Evolutionary conservation across 2,113 vertebrate genomes (phyloP).

Genomic region (Pygathrix nemaeus): DNA sequence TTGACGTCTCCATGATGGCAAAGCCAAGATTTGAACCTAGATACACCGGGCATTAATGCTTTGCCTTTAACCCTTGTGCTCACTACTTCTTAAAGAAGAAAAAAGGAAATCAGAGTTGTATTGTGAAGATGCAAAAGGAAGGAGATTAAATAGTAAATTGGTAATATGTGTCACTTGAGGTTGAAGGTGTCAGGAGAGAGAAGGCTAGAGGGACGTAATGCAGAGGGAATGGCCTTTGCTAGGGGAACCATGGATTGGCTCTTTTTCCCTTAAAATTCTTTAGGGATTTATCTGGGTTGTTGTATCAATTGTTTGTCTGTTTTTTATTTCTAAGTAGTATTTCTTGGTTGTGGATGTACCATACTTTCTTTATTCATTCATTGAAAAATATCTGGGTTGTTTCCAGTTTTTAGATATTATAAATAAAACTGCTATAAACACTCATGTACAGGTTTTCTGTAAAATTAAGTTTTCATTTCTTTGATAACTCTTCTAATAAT

Average conservation of each 20-base stretch:
- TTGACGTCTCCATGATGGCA: neutral
- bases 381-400: neutral
- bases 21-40: neutral
- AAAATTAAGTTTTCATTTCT: conserved; percentile 12
- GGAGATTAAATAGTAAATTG: neutral
- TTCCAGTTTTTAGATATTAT: neutral
- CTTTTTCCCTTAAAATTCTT: neutral
- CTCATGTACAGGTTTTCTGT: neutral
- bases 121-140: neutral
- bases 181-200: neutral
- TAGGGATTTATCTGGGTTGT: neutral
- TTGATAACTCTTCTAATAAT: neutral
- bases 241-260: neutral
- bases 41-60: neutral
- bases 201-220: neutral
- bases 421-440: conserved; percentile 8
- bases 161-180: neutral
- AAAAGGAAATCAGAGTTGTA: conserved; percentile 1
- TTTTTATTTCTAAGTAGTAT: neutral
- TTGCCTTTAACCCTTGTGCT: neutral
- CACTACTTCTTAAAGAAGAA: neutral
- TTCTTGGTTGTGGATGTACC: neutral
- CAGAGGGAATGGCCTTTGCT: neutral
- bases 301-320: neutral
- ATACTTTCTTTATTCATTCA: neutral